Conservation (phyloP, 2,113 vertebrate species). For the Indri indri region DNA sequence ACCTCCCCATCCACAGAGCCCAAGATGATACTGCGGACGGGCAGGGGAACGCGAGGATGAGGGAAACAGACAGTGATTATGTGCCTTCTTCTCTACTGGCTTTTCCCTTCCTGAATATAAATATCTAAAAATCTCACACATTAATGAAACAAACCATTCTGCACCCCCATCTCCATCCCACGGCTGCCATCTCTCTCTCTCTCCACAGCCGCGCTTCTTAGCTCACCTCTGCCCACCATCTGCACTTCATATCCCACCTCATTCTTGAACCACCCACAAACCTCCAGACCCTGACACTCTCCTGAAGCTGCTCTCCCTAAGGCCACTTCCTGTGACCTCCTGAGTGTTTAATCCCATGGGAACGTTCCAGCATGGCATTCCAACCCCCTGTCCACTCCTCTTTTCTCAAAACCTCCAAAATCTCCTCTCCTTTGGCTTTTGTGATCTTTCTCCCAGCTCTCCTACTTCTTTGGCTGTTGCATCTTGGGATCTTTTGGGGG, state of each 20-base stretch:
- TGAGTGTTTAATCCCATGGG: neutral
- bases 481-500: neutral
- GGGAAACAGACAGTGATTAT: neutral
- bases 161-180: too few relatives aligned
- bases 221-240: neutral
- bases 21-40: neutral
- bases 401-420: neutral
- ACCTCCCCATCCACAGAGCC: fast-evolving
- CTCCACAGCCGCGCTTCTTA: neutral
- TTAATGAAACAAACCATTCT: neutral
- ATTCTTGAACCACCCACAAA: neutral
- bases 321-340: neutral
- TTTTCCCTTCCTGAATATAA: neutral
- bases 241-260: neutral
- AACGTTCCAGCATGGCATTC: neutral
- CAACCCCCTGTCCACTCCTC: neutral
- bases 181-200: neutral
- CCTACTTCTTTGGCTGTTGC: neutral
- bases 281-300: neutral
- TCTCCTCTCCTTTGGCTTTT: neutral
- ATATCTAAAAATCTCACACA: neutral
- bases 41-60: too few relatives aligned
- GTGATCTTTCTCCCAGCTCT: neutral
- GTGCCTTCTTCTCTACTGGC: neutral
- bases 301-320: neutral